phyloP scores from a whole-genome alignment of 2,888 invertebrate genomes.

The Pilophorus perplexus region DNA sequence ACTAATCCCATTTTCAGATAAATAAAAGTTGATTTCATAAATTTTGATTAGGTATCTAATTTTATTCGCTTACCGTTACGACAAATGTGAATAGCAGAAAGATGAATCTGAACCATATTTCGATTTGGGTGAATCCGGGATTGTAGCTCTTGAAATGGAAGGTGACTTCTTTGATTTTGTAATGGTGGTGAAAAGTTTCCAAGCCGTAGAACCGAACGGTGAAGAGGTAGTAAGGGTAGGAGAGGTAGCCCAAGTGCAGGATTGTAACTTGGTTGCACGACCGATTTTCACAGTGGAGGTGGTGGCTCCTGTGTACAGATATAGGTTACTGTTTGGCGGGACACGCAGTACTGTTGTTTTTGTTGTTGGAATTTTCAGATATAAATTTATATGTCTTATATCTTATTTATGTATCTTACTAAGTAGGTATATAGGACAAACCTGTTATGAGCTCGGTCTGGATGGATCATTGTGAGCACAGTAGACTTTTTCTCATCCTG shows the following conservation, averaged over 20 bases:
- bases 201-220: slow-evolving; percentile 81
- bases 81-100: slow-evolving; percentile 84
- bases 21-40: no score
- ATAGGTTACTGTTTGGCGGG: no score
- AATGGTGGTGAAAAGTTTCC: slow-evolving; percentile 77
- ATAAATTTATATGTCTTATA: no score
- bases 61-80: slow-evolving; percentile 69
- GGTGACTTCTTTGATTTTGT: slow-evolving; percentile 76
- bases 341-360: neutral
- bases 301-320: slow-evolving; percentile 75
- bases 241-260: slow-evolving; percentile 83
- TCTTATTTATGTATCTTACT: no score
- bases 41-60: no score
- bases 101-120: slow-evolving; percentile 95
- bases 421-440: no score
- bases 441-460: slow-evolving; percentile 70
- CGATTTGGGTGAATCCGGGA: slow-evolving; percentile 92
- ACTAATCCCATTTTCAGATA: neutral
- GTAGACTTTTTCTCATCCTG: slow-evolving; percentile 54
- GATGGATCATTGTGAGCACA: slow-evolving; percentile 64
- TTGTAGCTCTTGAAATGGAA: slow-evolving; percentile 94
- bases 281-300: slow-evolving; percentile 75
- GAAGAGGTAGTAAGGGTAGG: slow-evolving; percentile 83
- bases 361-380: neutral
- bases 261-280: slow-evolving; percentile 84